Evolutionary conservation across 2,888 invertebrate genomes (phyloP), one percentile per base, ranked within the genome.

Genomic region (Enchytraeus crypticus): DNA sequence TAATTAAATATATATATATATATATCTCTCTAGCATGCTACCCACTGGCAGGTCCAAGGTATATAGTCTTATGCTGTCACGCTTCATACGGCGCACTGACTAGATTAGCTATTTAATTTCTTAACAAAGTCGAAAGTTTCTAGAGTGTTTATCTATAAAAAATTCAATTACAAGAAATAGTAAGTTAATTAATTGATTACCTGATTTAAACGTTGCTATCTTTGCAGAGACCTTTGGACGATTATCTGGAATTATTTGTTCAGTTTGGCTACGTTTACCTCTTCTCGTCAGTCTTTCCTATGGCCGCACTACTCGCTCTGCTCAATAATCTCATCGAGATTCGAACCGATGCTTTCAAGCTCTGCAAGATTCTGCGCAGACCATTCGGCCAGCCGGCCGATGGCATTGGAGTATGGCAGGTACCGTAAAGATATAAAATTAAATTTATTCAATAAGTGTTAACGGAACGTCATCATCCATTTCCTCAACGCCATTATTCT

Each of bases 241-340:
- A 88, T 73, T 88, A 88, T 74, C 78, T 88, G 69, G 88, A 88
- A 78, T 82, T 88, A 77, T 88, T 86, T 76, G 85, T 88, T 55
- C 88, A 88, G 78, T 88, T 88, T 73, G 88, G 88, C 53, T 88
- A 87, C 77, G 87, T 88, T 3, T 86, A 87, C 65, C 80, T 88
- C 23, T 88, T 88, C 77, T 87, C 88, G 2, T 85, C 88, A 1
- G 87, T 87, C 5, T 88, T 87, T 70, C 88, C 88, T 0, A 81
- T 87, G 69, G 88, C 88, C 0, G 86, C 87, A 0, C 82, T 88
- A 64, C 87, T 86, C 82, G 88, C 88, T 0, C 80, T 88, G 2
- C 73, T 86, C 55, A 88, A 88, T 79, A 88, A 88, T 76, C 73
- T 87, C n/a, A 80, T 87, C 38, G 88, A 88, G 77, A 85, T 88